Conservation (phyloP, 1,140 invertebrate species). For the Scaptomyza montana region DNA sequence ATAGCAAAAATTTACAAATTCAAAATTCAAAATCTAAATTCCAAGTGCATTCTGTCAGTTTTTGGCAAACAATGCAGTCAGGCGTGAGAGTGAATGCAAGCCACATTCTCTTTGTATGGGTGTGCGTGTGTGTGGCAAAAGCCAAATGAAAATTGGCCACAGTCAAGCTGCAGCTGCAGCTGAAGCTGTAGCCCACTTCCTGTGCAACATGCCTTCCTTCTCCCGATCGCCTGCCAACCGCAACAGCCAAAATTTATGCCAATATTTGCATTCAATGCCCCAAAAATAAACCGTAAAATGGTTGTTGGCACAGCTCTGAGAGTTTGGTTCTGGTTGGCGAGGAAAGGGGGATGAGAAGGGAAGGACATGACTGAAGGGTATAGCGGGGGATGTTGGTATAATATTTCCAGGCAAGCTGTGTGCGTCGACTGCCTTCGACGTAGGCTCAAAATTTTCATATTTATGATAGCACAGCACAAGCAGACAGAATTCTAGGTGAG, state of each 20-base stretch:
- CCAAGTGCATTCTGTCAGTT: constrained; percentile 58
- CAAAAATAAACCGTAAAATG: constrained; percentile 81
- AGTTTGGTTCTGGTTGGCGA: constrained; percentile 17
- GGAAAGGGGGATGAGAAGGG: neutral
- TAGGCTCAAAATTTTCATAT: constrained; percentile 76
- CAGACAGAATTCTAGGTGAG: constrained; percentile 6
- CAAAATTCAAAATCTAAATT: constrained; percentile 61
- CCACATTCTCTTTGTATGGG: constrained; percentile 2
- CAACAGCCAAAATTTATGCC: constrained; percentile 79
- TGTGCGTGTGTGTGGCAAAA: constrained; percentile 24
- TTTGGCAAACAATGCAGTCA: constrained; percentile 62
- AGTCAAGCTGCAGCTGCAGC: constrained; percentile 17
- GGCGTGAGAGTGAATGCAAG: constrained; percentile 8
- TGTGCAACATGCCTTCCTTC: neutral
- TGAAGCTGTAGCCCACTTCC: neutral
- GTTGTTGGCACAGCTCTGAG: constrained; percentile 41
- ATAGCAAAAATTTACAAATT: constrained; percentile 38
- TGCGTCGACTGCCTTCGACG: constrained; percentile 11
- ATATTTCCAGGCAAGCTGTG: constrained; percentile 34
- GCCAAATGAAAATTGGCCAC: constrained; percentile 53
- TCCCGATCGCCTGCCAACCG: constrained; percentile 44
- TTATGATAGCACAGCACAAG: constrained; percentile 55
- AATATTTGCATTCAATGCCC: constrained; percentile 81
- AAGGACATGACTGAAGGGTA: neutral
- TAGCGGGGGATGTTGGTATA: constrained; percentile 3